phyloP scores from a whole-genome alignment of 2,113 vertebrate genomes.

The Paradisaea rubra region DNA sequence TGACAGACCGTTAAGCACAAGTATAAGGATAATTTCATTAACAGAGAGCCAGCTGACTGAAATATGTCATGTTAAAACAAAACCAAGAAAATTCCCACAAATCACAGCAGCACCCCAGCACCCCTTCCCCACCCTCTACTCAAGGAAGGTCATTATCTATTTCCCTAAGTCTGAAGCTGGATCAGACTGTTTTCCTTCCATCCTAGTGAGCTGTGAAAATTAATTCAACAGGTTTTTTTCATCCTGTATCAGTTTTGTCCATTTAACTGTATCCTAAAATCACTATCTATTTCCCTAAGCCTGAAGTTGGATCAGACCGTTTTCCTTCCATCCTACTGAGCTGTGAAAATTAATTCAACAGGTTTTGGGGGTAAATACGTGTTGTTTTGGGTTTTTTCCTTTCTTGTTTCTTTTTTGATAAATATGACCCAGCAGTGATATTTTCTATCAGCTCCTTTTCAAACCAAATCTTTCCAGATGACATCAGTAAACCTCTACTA shows the following conservation, averaged over 20 bases:
- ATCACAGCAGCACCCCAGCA: neutral
- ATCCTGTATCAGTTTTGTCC: too few species aligned
- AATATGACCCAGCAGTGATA: neutral
- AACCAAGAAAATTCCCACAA: neutral
- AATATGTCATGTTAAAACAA: neutral
- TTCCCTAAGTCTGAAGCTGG: neutral
- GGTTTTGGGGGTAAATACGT: rapidly evolving
- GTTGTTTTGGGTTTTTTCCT: rapidly evolving
- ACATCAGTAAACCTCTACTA: neutral
- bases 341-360: neutral
- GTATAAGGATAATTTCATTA: neutral
- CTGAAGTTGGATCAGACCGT: neutral
- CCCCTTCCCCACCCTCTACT: neutral
- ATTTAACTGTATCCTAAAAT: too few species aligned
- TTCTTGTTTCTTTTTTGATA: neutral
- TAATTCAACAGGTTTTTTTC: neutral
- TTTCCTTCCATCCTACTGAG: neutral
- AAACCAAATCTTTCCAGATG: neutral
- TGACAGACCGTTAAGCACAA: neutral
- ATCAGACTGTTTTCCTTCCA: neutral
- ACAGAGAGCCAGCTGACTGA: neutral
- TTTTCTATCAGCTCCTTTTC: neutral
- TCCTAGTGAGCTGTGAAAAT: neutral
- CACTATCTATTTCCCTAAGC: neutral
- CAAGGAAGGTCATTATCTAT: neutral